Conservation (phyloP, 1,140 invertebrate species). For the Drosophila yakuba region DNA sequence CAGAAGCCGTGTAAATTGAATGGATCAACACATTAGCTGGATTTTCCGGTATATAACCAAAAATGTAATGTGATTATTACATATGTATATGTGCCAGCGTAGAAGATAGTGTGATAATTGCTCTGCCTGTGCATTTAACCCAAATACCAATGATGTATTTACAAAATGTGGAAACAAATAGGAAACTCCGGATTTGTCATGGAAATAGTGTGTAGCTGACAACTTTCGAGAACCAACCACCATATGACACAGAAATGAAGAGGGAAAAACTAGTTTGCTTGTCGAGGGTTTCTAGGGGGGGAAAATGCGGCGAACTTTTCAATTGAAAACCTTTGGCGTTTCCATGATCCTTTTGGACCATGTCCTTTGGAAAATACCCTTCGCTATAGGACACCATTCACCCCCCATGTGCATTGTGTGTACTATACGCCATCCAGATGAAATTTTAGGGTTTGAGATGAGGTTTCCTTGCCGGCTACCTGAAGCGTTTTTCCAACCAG, state of each 20-base stretch:
- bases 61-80: not conserved
- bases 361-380: slow-evolving; percentile 5
- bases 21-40: not conserved
- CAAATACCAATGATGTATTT: slow-evolving; percentile 1
- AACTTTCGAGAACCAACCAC: not conserved
- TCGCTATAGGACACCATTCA: not conserved
- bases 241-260: not conserved
- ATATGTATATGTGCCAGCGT: too few relatives aligned
- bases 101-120: slow-evolving; percentile 8
- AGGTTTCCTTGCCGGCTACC: slow-evolving; percentile 13
- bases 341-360: not conserved
- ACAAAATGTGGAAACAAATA: not conserved
- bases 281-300: not conserved
- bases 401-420: not conserved
- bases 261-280: not conserved
- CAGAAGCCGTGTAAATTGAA: not conserved
- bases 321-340: not conserved
- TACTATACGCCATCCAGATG: slow-evolving; percentile 17
- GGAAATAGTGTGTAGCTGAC: not conserved
- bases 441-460: not conserved
- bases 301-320: not conserved
- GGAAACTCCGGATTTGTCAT: not conserved
- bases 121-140: slow-evolving; percentile 1
- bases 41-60: slow-evolving; percentile 2
- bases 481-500: slow-evolving; percentile 16